These are phyloP conservation scores for Pollachius pollachius DNA, from an alignment of 2,113 vertebrate genomes.

Conservation along the genomic window DNA sequence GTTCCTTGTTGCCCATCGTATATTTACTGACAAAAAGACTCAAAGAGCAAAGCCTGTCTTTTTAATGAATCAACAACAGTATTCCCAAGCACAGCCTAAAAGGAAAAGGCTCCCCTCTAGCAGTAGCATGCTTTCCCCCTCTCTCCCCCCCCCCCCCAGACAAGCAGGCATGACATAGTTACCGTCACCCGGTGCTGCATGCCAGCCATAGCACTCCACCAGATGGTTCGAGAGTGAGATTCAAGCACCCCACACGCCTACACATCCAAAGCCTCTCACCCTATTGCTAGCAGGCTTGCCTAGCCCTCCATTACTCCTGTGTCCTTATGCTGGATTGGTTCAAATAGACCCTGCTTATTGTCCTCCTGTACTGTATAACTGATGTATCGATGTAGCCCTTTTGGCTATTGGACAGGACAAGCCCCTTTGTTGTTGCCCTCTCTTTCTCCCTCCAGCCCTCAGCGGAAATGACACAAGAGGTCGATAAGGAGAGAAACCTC, in stretches of 20 bases:
- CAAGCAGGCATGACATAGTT: constrained; percentile 51
- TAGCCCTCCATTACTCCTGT: constrained; percentile 23
- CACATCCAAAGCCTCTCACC: background rate
- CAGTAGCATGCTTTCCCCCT: constrained; percentile 9
- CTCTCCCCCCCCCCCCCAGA: constrained; percentile 33
- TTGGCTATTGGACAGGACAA: too few relatives aligned
- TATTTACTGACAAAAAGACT: too few relatives aligned
- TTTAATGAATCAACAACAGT: too few relatives aligned
- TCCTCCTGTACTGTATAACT: background rate
- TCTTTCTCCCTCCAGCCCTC: too few relatives aligned
- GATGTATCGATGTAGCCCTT: background rate
- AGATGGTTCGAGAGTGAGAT: constrained; percentile 56
- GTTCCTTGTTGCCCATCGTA: too few relatives aligned
- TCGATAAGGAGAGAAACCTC: too few relatives aligned
- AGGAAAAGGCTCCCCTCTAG: constrained; percentile 13
- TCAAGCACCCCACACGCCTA: constrained; percentile 32
- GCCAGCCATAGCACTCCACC: constrained; percentile 53
- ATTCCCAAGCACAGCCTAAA: too few relatives aligned
- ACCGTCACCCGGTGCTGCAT: constrained; percentile 41
- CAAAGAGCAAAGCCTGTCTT: too few relatives aligned
- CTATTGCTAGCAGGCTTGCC: constrained; percentile 13
- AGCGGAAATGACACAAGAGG: too few relatives aligned
- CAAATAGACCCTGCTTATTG: background rate
- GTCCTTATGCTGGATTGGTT: constrained; percentile 17
- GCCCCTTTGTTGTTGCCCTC: too few relatives aligned